Evolutionary conservation across 2,888 invertebrate species (phyloP).

Genomic region (Erpobdella octoculata): DNA sequence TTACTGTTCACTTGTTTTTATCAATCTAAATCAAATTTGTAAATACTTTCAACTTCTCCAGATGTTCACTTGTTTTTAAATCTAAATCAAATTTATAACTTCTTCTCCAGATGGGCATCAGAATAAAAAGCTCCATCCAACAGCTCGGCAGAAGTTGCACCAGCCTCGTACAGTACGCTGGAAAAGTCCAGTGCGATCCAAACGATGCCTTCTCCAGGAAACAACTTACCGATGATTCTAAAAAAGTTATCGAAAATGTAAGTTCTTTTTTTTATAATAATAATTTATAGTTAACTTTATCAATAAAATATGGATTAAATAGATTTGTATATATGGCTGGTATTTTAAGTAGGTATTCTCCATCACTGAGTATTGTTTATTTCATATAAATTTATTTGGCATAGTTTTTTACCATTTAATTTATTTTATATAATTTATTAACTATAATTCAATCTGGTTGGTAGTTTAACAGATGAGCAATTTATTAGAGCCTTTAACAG

Average conservation of each 20-base stretch:
- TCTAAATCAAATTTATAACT: not conserved
- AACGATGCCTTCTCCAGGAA: constrained; percentile 60
- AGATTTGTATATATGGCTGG: too few relatives aligned
- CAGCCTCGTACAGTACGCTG: constrained; percentile 55
- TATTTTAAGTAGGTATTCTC: too few relatives aligned
- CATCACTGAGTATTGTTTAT: too few relatives aligned
- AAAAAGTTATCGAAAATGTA: constrained; percentile 79
- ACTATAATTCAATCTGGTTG: too few relatives aligned
- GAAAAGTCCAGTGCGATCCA: constrained; percentile 47
- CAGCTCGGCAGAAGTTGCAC: constrained; percentile 82
- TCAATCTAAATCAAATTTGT: not conserved
- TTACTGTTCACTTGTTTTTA: not conserved
- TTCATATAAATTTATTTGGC: too few relatives aligned
- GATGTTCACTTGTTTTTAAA: not conserved
- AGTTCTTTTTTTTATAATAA: constrained; percentile 14
- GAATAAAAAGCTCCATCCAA: constrained; percentile 62
- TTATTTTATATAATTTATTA: too few relatives aligned
- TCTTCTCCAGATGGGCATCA: constrained; percentile 13
- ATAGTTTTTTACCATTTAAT: too few relatives aligned
- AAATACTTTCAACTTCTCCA: not conserved
- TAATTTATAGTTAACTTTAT: too few relatives aligned
- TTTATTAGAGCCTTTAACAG: too few relatives aligned
- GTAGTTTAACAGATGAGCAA: too few relatives aligned
- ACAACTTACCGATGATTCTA: constrained; percentile 73
- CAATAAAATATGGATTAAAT: too few relatives aligned